These are phyloP conservation scores for Panonychus citri DNA, from an alignment of 1,140 invertebrate genomes.

Conservation along the genomic window DNA sequence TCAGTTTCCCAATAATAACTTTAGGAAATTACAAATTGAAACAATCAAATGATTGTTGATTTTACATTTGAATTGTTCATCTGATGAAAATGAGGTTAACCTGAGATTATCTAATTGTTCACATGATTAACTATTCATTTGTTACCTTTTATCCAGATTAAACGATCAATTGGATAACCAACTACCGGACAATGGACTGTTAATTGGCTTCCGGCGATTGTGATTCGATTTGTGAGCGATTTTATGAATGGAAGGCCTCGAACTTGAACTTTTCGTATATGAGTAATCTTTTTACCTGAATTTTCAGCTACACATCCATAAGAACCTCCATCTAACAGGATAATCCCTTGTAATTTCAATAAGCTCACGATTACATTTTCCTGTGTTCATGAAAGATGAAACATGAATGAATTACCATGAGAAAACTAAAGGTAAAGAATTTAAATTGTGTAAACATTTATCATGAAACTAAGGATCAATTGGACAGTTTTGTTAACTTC, in stretches of 20 bases:
- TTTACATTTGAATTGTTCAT: too few relatives aligned
- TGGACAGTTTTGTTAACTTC: too few relatives aligned
- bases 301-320: constrained; percentile 69
- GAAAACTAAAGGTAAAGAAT: too few relatives aligned
- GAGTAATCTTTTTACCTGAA: constrained; percentile 42
- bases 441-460: too few relatives aligned
- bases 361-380: constrained; percentile 16
- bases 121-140: too few relatives aligned
- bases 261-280: constrained; percentile 65
- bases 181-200: constrained; percentile 74
- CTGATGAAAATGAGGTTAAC: too few relatives aligned
- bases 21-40: too few relatives aligned
- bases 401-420: too few relatives aligned
- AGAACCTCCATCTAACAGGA: constrained; percentile 64
- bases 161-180: constrained; percentile 65
- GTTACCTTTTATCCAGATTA: constrained; percentile 46
- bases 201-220: constrained; percentile 58
- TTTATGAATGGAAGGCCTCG: constrained; percentile 61
- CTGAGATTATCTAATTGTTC: too few relatives aligned
- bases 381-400: not conserved
- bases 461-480: too few relatives aligned
- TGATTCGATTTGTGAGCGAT: constrained; percentile 68
- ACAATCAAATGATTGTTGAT: too few relatives aligned
- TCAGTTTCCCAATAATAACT: too few relatives aligned
- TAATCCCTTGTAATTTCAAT: constrained; percentile 59